Evolutionary conservation across 2,113 vertebrate species (phyloP).

Genomic region (Neomonachus schauinslandi): DNA sequence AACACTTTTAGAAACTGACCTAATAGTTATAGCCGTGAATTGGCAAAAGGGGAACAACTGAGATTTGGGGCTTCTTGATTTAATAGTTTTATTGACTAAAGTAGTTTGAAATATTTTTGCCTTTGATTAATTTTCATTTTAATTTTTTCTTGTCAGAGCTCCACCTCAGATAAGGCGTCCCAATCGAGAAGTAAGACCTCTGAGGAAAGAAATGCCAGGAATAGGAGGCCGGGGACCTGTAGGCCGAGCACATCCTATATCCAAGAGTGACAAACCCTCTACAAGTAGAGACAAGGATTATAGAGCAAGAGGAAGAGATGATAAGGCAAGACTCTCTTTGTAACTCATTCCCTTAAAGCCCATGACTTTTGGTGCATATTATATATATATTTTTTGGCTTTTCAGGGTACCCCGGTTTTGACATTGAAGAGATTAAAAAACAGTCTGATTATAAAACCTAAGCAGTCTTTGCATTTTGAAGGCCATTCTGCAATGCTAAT

Average conservation of each 20-base stretch:
- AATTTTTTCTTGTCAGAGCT: slow-evolving; percentile 84
- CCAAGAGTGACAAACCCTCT: slow-evolving; percentile 88
- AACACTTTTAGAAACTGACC: background rate
- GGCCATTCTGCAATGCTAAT: background rate
- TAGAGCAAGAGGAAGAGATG: slow-evolving; percentile 90
- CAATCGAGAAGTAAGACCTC: slow-evolving; percentile 89
- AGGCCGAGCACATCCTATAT: slow-evolving; percentile 87
- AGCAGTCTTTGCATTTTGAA: slow-evolving; percentile 46
- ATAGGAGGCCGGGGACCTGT: slow-evolving; percentile 89
- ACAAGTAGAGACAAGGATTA: slow-evolving; percentile 87
- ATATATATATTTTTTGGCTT: background rate
- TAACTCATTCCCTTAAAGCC: background rate
- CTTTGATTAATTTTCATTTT: background rate
- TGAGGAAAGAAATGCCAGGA: slow-evolving; percentile 92
- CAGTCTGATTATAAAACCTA: slow-evolving; percentile 1
- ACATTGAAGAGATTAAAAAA: background rate
- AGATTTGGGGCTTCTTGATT: background rate
- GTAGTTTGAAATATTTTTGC: background rate
- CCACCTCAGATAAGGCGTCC: slow-evolving; percentile 92
- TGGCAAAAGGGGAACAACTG: background rate
- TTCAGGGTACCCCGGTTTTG: slow-evolving; percentile 28
- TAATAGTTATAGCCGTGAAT: background rate
- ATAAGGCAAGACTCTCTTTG: slow-evolving; percentile 88
- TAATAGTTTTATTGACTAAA: background rate
- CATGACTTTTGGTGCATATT: background rate